phyloP scores from a whole-genome alignment of 2,113 vertebrate genomes.

The Elephantulus edwardii region DNA sequence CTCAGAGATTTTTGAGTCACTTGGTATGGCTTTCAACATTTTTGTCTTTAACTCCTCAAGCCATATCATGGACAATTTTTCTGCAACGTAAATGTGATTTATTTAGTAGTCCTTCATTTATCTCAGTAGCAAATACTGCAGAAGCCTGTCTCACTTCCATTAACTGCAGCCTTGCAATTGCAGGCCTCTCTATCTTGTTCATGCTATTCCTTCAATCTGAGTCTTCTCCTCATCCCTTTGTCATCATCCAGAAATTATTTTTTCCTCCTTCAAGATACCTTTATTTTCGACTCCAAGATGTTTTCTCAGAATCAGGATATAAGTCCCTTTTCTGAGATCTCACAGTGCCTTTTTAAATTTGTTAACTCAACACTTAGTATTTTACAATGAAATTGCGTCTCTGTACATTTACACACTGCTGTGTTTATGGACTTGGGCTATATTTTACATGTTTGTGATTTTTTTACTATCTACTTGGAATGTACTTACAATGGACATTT shows the following conservation, averaged over 20 bases:
- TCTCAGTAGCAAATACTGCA: background rate
- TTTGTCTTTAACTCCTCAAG: background rate
- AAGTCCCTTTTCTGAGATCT: no score
- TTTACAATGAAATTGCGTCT: background rate
- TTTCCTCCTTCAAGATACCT: background rate
- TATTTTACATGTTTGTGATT: background rate
- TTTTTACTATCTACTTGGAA: no score
- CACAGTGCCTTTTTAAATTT: background rate
- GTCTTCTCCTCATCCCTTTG: background rate
- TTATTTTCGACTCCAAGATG: background rate
- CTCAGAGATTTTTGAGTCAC: background rate
- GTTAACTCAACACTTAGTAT: no score
- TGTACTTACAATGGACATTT: no score
- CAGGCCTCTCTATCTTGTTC: no score
- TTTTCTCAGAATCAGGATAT: background rate
- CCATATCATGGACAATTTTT: background rate
- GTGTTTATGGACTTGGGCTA: rapidly evolving
- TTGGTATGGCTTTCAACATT: background rate
- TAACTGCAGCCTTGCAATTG: no score
- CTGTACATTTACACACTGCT: background rate
- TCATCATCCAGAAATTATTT: background rate
- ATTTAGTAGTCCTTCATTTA: background rate
- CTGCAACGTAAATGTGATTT: background rate
- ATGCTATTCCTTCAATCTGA: background rate
- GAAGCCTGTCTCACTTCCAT: background rate